Percentiles rank a stretch among this genome's conserved stretches.
phyloP scores from a whole-genome alignment of 1,140 invertebrate genomes.

The Polyergus mexicanus region DNA sequence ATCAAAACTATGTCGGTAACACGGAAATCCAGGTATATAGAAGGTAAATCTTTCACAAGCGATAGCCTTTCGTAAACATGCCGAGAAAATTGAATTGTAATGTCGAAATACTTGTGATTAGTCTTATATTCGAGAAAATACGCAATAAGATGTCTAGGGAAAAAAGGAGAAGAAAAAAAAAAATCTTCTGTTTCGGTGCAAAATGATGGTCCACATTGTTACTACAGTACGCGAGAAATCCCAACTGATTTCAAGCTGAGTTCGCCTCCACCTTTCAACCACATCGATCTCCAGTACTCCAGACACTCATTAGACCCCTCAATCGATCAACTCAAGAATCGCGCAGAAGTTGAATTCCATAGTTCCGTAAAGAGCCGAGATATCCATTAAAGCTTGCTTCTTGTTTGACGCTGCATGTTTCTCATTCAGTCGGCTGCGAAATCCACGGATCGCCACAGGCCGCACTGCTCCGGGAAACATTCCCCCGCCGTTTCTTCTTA shows the following conservation, averaged over 20 bases:
- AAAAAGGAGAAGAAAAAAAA: too few species aligned
- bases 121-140: neutral
- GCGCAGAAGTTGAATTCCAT: neutral
- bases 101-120: neutral
- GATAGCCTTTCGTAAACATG: neutral
- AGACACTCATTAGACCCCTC: neutral
- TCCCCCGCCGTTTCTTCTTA: neutral
- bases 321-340: neutral
- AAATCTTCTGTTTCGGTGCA: neutral
- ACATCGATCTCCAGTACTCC: neutral
- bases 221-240: conserved; percentile 61
- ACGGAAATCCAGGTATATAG: neutral
- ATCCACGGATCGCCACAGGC: neutral
- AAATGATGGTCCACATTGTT: conserved; percentile 64
- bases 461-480: neutral
- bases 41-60: neutral
- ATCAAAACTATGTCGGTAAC: conserved; percentile 21
- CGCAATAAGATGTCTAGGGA: too few species aligned
- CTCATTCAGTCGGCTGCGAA: neutral
- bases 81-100: neutral
- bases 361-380: neutral
- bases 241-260: conserved; percentile 38
- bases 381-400: neutral
- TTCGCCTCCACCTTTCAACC: neutral
- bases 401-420: neutral